These are phyloP conservation scores for Callopanchax toddi DNA, from an alignment of 2,113 vertebrate genomes.

Conservation along the genomic window DNA sequence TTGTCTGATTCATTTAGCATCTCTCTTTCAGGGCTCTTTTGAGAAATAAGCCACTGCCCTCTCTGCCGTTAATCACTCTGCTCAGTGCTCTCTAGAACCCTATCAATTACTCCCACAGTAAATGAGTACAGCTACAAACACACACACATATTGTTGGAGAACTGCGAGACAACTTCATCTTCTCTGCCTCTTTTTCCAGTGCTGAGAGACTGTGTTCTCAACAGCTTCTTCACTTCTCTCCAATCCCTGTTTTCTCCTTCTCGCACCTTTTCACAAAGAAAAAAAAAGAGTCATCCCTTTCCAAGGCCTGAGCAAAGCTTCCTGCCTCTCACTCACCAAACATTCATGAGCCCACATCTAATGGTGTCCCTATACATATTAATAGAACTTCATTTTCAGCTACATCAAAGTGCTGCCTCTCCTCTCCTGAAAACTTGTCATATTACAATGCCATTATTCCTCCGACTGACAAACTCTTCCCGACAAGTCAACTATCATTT, in stretches of 20 bases:
- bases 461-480: conserved; percentile 59
- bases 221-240: conserved; percentile 38
- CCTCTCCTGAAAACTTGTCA: conserved; percentile 64
- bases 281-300: conserved; percentile 29
- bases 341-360: conserved; percentile 69
- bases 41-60: conserved; percentile 72
- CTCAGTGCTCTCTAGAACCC: conserved; percentile 75
- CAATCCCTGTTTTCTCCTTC: conserved; percentile 20
- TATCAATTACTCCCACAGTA: conserved; percentile 77
- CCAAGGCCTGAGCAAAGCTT: conserved; percentile 30
- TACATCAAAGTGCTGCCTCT: conserved; percentile 71
- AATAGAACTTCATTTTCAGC: conserved; percentile 69
- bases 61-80: conserved; percentile 70
- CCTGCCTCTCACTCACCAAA: conserved; percentile 62
- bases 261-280: conserved; percentile 28
- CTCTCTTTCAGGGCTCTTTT: conserved; percentile 71
- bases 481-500: conserved; percentile 67
- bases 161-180: conserved; percentile 30
- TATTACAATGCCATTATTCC: conserved; percentile 70
- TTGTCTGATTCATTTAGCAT: conserved; percentile 70
- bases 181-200: conserved; percentile 36
- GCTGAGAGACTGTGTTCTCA: conserved; percentile 26
- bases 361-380: conserved; percentile 72
- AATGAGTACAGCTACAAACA: conserved; percentile 69
- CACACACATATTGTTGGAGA: conserved; percentile 40